A percentile compares a stretch with the other conserved stretches of the same genome.
These are phyloP conservation scores for Ptychoptera contaminata DNA, from an alignment of 2,888 invertebrate species.

Conservation along the genomic window DNA sequence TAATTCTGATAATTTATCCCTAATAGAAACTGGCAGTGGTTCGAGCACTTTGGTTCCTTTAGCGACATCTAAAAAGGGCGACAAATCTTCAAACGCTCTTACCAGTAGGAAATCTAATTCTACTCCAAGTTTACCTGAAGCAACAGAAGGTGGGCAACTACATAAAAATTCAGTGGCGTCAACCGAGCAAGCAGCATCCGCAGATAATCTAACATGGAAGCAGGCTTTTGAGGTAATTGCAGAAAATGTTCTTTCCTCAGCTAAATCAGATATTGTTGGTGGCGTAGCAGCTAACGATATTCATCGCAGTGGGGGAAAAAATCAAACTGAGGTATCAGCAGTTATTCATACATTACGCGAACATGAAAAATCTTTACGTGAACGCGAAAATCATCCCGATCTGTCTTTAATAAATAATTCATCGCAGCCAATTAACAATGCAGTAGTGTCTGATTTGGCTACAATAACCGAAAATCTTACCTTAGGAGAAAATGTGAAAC, in stretches of 20 bases:
- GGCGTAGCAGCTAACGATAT: slow-evolving; percentile 18
- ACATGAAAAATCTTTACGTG: slow-evolving; percentile 12
- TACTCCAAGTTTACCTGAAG: slow-evolving; percentile 87
- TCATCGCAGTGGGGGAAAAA: slow-evolving; percentile 12
- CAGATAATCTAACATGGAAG: slow-evolving; percentile 77
- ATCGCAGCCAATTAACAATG: slow-evolving; percentile 42
- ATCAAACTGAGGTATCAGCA: slow-evolving; percentile 38
- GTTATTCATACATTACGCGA: slow-evolving; percentile 38
- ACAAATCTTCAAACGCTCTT: slow-evolving; percentile 38
- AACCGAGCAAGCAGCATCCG: slow-evolving; percentile 89
- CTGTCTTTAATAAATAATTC: slow-evolving; percentile 57
- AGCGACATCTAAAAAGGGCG: slow-evolving; percentile 18
- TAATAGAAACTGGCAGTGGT: slow-evolving; percentile 36
- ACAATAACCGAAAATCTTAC: slow-evolving; percentile 75
- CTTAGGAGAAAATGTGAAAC: slow-evolving; percentile 36
- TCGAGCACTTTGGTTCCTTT: slow-evolving; percentile 20
- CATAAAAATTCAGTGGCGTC: slow-evolving; percentile 64
- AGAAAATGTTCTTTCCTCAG: slow-evolving; percentile 61
- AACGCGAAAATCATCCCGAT: slow-evolving; percentile 41
- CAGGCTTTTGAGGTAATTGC: slow-evolving; percentile 81
- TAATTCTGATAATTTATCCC: slow-evolving; percentile 40
- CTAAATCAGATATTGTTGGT: slow-evolving; percentile 51
- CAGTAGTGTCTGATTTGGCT: slow-evolving; percentile 48
- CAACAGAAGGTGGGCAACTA: slow-evolving; percentile 41
- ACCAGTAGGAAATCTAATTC: slow-evolving; percentile 86